Percentiles rank a stretch among this genome's conserved stretches.
These are phyloP conservation scores for Drosophila kokeensis DNA, from an alignment of 2,888 invertebrate genomes.

Conservation along the genomic window DNA sequence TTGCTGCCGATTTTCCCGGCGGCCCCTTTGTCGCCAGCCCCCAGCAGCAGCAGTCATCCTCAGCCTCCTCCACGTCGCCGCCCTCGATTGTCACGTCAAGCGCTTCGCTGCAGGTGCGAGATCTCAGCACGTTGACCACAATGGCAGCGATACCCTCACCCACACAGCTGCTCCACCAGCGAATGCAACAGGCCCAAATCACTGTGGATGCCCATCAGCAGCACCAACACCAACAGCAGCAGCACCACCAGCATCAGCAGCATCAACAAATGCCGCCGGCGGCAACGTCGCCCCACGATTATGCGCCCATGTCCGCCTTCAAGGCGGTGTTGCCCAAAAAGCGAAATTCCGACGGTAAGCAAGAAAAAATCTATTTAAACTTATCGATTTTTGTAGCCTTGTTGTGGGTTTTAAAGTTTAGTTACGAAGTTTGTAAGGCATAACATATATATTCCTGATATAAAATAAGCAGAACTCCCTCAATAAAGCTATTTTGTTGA, in stretches of 20 bases:
- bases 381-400: not conserved
- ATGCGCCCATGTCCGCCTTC: conserved; percentile 84
- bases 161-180: conserved; percentile 81
- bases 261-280: conserved; percentile 72
- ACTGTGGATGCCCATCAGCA: conserved; percentile 69
- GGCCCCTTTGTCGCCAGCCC: conserved; percentile 75
- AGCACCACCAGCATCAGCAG: conserved; percentile 50
- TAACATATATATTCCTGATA: not conserved
- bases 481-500: not conserved
- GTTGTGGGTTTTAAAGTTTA: not conserved
- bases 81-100: conserved; percentile 44
- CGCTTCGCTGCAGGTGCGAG: conserved; percentile 79
- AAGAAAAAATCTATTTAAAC: not conserved
- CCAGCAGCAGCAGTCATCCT: conserved; percentile 48
- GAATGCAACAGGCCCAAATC: conserved; percentile 71
- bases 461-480: not conserved
- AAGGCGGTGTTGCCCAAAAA: conserved; percentile 85
- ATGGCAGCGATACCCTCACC: conserved; percentile 80
- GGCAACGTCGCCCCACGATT: conserved; percentile 71
- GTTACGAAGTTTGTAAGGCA: not conserved
- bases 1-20: conserved; percentile 82
- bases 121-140: conserved; percentile 81
- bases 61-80: conserved; percentile 56
- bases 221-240: conserved; percentile 57
- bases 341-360: conserved; percentile 85